Evolutionary conservation across 2,113 vertebrate species (phyloP), one percentile per base, ranked within the genome.

Genomic region (Hypocryptadius cinnamomeus): DNA sequence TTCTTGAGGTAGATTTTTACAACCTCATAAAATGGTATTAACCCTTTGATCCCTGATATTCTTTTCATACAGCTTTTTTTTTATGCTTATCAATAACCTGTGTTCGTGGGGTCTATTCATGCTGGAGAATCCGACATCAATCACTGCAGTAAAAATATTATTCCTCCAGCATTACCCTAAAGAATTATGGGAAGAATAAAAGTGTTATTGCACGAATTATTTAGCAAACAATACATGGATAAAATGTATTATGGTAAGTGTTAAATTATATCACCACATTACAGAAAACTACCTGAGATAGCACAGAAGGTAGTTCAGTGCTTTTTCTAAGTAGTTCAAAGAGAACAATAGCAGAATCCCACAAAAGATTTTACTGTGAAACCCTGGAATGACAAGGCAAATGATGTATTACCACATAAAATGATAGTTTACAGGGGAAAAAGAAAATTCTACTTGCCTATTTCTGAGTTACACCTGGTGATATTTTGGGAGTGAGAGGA

Each of bases 1-100:
- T 97, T 98, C 97, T 97, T 86, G 97, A 97, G 98, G 97, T 98
- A 98, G 96, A 96, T 97, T 98, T 98, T 98, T 98, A 97, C 98
- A 98, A 91, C 98, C 98, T 97, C 98, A 97, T 98, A 98, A 98
- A 98, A 98, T 97, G 97, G 97, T 96, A 97, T 98, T 98, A 99
- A 99, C 98, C 98, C 98, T 97, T 98, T 98, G 97, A 97, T 97
- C 96, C 81, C 95, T 96, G 95, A 93, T 96, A 89, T 44, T 97
- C 96, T 97, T 97, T 97, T 93, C 95, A 95, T 40, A 21, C 20
- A 64, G 89, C 84, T 88, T 39, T 54, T 54, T 44, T 91, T 92
- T 89, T 45, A 97, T 97, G 95, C 97, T 98, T 98, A 98, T 98
- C 98, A 98, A 98, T 98, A 98, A 97, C 94, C 94, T 95, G 88